A percentile compares a stretch with the other conserved stretches of the same genome.
These are phyloP conservation scores for Amiota communis DNA, from an alignment of 2,888 invertebrate genomes.

Conservation along the genomic window DNA sequence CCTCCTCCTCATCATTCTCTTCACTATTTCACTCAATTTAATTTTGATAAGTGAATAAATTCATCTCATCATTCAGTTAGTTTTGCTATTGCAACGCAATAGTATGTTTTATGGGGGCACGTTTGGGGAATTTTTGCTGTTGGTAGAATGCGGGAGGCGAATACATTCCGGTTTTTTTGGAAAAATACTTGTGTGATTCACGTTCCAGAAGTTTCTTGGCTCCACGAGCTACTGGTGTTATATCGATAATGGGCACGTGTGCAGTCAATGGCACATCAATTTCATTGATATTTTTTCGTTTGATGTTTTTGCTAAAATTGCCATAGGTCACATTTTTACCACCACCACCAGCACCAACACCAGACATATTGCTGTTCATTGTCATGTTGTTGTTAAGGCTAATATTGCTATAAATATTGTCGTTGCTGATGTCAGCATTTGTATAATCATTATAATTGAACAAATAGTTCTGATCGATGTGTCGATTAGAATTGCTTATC, in stretches of 20 bases:
- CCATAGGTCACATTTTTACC: not conserved
- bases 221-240: constrained; percentile 30
- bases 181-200: not conserved
- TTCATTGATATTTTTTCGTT: constrained; percentile 1
- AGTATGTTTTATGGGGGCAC: no score
- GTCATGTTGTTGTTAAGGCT: not conserved
- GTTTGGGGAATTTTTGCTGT: no score
- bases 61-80: no score
- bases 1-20: no score
- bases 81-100: no score
- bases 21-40: no score
- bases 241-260: constrained; percentile 56
- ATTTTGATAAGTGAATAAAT: no score
- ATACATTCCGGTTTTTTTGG: not conserved
- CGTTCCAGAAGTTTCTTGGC: not conserved
- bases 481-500: no score
- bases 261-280: constrained; percentile 49
- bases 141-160: not conserved
- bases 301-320: not conserved
- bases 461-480: no score
- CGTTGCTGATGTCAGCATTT: not conserved
- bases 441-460: no score
- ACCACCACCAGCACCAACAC: no score
- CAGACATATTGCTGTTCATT: not conserved
- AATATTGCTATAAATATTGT: not conserved